Base-by-base conservation (phyloP, 2,888 invertebrate genomes). In the Oithona nana region DNA sequence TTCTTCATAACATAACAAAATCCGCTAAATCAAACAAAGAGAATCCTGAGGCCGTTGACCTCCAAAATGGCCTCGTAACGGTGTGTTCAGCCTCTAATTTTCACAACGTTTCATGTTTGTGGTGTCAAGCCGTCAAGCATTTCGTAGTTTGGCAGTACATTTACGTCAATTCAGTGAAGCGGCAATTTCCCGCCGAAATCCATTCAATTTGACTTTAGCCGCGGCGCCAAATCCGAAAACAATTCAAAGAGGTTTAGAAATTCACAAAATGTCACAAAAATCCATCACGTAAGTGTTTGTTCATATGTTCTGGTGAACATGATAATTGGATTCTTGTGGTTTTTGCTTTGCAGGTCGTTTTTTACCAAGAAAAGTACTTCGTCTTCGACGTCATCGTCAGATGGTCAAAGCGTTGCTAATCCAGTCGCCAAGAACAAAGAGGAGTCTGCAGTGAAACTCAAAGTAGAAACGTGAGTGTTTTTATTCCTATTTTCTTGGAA, bases 211-310 rank as follows among this genome's bases (percentile, higher is more conserved):
- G n/a, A n/a, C 39, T 11, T 39, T 39, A 11, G 39, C 8, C 39
- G 39, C 39, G 39, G 39, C 39, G 39, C 39, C 8, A 39, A 39
- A 16, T n/a, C n/a, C n/a, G n/a, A n/a, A n/a, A n/a, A n/a, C n/a
- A n/a, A n/a, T n/a, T n/a, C n/a, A n/a, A n/a, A n/a, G n/a, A n/a
- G n/a, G n/a, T n/a, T n/a, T n/a, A n/a, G n/a, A n/a, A n/a, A n/a
- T n/a, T n/a, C n/a, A n/a, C n/a, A 16, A 39, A 39, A 57, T 57
- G 57, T 57, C 57, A 29, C 57, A 57, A 28, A 28, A 22, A 29
- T 57, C 57, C 28, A 57, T 57, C 11, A 57, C 57, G 57, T 57
- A 57, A 57, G 57, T 57, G 2, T 2, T 3, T 29, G 13, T 1
- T 57, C 3, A 3, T 28, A 3, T 22, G n/a, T n/a, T 28, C 28